A percentile compares a stretch with the other conserved stretches of the same genome.
Evolutionary conservation across 2,113 vertebrate genomes (phyloP).

Genomic region (Centropus bengalensis): DNA sequence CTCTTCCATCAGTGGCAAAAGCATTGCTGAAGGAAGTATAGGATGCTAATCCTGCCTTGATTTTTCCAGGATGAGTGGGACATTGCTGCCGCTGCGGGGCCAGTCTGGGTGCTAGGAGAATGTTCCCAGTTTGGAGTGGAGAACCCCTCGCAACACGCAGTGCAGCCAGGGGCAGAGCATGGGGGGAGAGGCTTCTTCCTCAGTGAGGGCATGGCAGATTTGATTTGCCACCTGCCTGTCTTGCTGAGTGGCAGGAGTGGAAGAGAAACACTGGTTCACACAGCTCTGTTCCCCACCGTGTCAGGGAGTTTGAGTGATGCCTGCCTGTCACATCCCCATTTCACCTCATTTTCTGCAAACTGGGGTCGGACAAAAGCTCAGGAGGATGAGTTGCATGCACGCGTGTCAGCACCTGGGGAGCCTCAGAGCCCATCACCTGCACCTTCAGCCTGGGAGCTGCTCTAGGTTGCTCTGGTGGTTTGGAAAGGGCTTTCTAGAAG

Average conservation of each 20-base stretch:
- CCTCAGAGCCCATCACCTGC: neutral
- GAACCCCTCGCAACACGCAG: fast-evolving
- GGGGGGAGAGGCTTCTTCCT: neutral
- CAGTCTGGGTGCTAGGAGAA: neutral
- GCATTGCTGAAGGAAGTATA: fast-evolving
- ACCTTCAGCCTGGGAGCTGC: neutral
- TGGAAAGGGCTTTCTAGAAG: neutral
- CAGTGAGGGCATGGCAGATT: neutral
- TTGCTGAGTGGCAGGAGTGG: neutral
- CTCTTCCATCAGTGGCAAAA: neutral
- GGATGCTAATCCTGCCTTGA: neutral
- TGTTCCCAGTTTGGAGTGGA: neutral
- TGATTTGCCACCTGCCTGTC: neutral
- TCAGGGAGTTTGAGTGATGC: neutral
- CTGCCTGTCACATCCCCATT: neutral
- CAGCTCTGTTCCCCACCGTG: neutral
- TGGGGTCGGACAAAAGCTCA: neutral
- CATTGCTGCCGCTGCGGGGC: neutral
- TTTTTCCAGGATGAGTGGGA: neutral
- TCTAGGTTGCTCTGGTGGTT: neutral
- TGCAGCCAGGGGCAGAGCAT: neutral
- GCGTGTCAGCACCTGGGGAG: neutral
- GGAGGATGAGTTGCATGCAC: neutral
- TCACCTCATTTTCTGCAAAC: neutral
- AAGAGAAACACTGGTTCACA: neutral